Evolutionary conservation across 1,140 invertebrate genomes (phyloP).

Genomic region (Orchestia grillus): DNA sequence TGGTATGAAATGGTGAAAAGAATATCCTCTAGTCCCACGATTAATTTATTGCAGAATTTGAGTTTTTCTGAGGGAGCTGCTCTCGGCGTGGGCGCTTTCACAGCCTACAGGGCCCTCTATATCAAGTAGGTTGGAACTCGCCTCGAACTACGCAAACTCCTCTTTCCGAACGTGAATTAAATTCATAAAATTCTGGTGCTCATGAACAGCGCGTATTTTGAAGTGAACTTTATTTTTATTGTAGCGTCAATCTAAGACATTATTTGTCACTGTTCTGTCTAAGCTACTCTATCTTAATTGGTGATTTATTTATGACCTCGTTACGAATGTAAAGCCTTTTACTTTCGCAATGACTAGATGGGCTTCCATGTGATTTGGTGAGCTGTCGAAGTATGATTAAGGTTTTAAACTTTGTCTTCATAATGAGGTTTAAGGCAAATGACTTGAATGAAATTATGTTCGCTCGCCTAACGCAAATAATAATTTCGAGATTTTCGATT

Average conservation of each 20-base stretch:
- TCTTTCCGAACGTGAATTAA: neutral
- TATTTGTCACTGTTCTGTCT: neutral
- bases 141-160: neutral
- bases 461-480: neutral
- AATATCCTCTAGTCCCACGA: neutral
- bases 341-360: no score
- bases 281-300: neutral
- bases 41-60: slow-evolving; percentile 69
- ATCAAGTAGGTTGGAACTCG: neutral
- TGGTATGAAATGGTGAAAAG: neutral
- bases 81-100: slow-evolving; percentile 76
- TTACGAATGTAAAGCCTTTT: no score
- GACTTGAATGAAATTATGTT: neutral
- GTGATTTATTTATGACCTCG: neutral
- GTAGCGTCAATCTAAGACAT: neutral
- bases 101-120: slow-evolving; percentile 74
- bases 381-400: neutral
- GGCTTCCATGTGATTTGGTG: no score
- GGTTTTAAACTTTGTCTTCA: neutral
- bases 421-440: neutral
- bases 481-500: neutral
- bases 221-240: neutral
- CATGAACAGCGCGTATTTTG: neutral
- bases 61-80: slow-evolving; percentile 74
- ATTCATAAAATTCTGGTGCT: neutral